Evolutionary conservation across 2,888 invertebrate species (phyloP).

Genomic region (Spisula solida): DNA sequence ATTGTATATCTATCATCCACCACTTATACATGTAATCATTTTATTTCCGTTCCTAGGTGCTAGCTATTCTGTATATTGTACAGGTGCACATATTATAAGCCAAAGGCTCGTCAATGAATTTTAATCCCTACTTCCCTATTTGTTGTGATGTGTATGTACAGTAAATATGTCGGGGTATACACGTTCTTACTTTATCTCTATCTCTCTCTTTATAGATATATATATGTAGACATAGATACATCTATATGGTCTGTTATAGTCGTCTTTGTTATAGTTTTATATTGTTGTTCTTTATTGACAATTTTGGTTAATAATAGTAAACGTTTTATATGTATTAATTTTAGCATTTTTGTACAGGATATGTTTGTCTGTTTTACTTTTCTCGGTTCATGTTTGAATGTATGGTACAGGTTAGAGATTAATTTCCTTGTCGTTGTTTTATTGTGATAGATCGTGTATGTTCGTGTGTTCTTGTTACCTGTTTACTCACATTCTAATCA

Average conservation of each 20-base stretch:
- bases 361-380: conserved; percentile 28
- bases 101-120: conserved; percentile 34
- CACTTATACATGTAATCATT: conserved; percentile 19
- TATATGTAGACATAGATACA: conserved; percentile 31
- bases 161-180: conserved; percentile 6
- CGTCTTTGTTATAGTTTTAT: conserved; percentile 49
- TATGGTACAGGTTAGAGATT: conserved; percentile 28
- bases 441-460: conserved; percentile 38
- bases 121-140: conserved; percentile 14
- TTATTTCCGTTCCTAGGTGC: conserved; percentile 38
- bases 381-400: conserved; percentile 18
- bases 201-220: background rate
- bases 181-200: background rate
- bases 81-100: conserved; percentile 31
- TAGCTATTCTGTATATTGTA: conserved; percentile 27
- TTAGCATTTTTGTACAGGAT: conserved; percentile 40
- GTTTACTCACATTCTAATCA: background rate
- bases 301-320: conserved; percentile 32
- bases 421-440: conserved; percentile 23
- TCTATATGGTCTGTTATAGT: conserved; percentile 45
- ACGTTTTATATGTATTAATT: conserved; percentile 40
- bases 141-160: background rate
- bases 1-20: conserved; percentile 9
- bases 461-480: background rate
- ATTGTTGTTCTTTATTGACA: conserved; percentile 44